Evolutionary conservation across 2,888 invertebrate species (phyloP).

Genomic region (Eupithecia centaureata): DNA sequence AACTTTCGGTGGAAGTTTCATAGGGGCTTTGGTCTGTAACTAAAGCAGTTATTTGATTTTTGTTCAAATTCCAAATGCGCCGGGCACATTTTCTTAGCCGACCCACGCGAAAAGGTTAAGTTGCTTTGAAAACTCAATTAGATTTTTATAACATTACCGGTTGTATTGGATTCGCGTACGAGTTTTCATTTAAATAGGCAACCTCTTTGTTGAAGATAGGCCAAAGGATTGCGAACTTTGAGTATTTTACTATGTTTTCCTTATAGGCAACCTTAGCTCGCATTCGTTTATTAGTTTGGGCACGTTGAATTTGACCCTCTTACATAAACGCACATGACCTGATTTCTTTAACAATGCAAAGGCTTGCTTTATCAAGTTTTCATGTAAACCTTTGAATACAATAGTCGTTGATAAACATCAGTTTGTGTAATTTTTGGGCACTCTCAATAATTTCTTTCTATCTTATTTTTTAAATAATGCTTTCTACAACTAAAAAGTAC

Average conservation of each 20-base stretch:
- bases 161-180: background rate
- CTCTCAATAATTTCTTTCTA: background rate
- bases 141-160: background rate
- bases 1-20: constrained; percentile 32
- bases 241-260: constrained; percentile 21
- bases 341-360: constrained; percentile 26
- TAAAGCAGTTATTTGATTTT: constrained; percentile 5
- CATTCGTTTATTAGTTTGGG: constrained; percentile 32
- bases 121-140: background rate
- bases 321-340: constrained; percentile 33
- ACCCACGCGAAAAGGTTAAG: background rate
- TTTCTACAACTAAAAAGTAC: too few species aligned
- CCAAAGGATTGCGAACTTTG: constrained; percentile 4
- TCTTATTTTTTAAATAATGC: background rate
- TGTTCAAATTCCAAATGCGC: background rate
- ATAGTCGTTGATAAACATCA: background rate
- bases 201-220: background rate
- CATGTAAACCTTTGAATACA: constrained; percentile 16
- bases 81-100: background rate
- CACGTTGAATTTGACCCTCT: constrained; percentile 32
- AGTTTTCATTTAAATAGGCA: background rate
- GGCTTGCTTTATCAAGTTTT: constrained; percentile 22
- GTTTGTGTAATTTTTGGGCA: background rate
- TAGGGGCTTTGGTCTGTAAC: constrained; percentile 37
- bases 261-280: constrained; percentile 20